These are phyloP conservation scores for Cyrtodaria siliqua DNA, from an alignment of 2,888 invertebrate genomes.

Conservation along the genomic window DNA sequence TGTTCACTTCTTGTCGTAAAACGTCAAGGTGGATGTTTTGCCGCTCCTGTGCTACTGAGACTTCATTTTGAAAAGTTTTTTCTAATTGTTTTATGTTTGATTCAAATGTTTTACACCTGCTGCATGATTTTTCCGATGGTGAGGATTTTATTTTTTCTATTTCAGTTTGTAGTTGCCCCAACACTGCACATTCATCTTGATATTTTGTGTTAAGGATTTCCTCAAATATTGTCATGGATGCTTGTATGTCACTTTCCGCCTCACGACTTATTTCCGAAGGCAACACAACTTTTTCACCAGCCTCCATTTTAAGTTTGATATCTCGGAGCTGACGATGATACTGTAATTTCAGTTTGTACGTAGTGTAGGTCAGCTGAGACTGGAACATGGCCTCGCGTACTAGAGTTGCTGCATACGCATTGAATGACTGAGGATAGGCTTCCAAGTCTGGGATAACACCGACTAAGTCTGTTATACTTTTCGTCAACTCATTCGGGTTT, in stretches of 20 bases:
- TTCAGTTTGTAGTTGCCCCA: conserved; percentile 75
- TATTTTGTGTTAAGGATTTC: conserved; percentile 79
- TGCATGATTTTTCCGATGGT: conserved; percentile 48
- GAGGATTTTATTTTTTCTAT: conserved; percentile 69
- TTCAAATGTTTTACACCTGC: conserved; percentile 67
- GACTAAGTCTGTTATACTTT: conserved; percentile 57
- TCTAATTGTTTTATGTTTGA: conserved; percentile 74
- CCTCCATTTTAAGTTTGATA: conserved; percentile 71
- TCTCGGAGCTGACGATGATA: conserved; percentile 75
- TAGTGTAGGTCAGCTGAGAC: conserved; percentile 87
- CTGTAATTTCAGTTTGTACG: conserved; percentile 76
- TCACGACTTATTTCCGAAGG: conserved; percentile 73
- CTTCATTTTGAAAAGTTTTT: conserved; percentile 75
- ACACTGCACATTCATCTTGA: conserved; percentile 78
- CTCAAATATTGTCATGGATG: conserved; percentile 76
- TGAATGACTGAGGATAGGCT: conserved; percentile 67
- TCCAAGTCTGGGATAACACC: conserved; percentile 71
- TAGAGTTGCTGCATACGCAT: conserved; percentile 87
- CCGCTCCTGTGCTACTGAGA: conserved; percentile 73
- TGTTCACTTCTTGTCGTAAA: conserved; percentile 74
- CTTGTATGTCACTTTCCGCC: conserved; percentile 74
- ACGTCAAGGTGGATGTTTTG: conserved; percentile 80
- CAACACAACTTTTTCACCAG: conserved; percentile 67
- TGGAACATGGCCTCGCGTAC: conserved; percentile 92
- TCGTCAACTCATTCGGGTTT: conserved; percentile 41